Base-by-base conservation (phyloP, 2,797 vertebrate species). In the Sebastes taczanowskii region DNA sequence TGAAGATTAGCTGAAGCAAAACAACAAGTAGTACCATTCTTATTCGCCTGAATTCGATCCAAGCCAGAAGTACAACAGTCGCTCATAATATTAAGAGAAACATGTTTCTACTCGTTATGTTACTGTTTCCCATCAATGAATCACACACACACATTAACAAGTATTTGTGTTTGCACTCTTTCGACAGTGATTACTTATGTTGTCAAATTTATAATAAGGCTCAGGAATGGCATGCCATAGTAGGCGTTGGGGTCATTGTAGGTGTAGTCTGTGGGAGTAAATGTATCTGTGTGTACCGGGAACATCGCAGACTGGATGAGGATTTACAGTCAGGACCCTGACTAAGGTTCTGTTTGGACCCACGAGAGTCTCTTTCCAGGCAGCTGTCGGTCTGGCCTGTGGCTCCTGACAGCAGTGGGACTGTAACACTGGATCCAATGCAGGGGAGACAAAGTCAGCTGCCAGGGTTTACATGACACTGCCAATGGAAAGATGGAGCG, bases 71-170 rank as follows among this genome's bases (percentile, higher is more conserved):
- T 62, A 58, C 77, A 89, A 74, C 77, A 76, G 86, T 89, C 89
- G 86, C 73, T 92, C 85, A 88, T 83, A 83, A 86, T 89, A 80
- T 91, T 89, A 84, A 92, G 79, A 88, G 87, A 90, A 94, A 91
- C 89, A 86, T 78, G 85, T 91, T 86, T 86, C 79, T 87, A 85
- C 82, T 70, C 38, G 69, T 73, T 83, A 63, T 74, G 82, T 90
- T 81, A 79, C 80, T 85, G 89, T 89, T 92, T 90, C 79, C 88
- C 81, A 89, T 93, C 88, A 91, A 84, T 91, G 86, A 94, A 92
- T 93, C 86, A 81, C 84, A 78, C 35, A 42, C 56, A 84, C 84
- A 88, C 65, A 85, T 86, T 82, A 84, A 82, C 69, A 87, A 69
- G 61, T 84, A 89, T 89, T 90, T 86, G 74, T 91, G 77, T 90